A percentile compares a stretch with the other conserved stretches of the same genome.
phyloP scores from a whole-genome alignment of 1,140 invertebrate species.

The Samia ricini region DNA sequence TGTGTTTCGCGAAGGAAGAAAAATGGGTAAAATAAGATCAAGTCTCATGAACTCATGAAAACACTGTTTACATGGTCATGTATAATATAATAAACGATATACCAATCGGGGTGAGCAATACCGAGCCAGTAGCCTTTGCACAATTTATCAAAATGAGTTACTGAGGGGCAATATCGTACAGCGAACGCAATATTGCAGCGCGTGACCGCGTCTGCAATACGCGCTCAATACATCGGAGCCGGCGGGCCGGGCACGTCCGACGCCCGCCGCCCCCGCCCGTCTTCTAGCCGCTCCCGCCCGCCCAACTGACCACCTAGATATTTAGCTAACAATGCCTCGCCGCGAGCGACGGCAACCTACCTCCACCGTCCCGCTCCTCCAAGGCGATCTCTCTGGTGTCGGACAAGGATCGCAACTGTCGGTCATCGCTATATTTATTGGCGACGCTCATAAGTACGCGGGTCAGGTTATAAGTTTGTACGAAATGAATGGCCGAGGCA shows the following conservation, averaged over 20 bases:
- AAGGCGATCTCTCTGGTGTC: conserved; percentile 20
- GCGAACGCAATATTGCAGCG: conserved; percentile 77
- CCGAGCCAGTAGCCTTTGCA: conserved; percentile 63
- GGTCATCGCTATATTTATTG: conserved; percentile 78
- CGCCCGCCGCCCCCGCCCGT: conserved; percentile 45
- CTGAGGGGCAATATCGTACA: conserved; percentile 73
- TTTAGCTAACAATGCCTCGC: conserved; percentile 74
- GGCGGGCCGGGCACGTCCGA: conserved; percentile 73
- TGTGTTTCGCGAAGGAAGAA: neutral
- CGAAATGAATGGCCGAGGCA: conserved; percentile 73
- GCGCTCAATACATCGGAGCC: conserved; percentile 78
- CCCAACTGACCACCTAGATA: conserved; percentile 74
- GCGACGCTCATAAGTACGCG: conserved; percentile 78
- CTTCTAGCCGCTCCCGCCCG: conserved; percentile 49
- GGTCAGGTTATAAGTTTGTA: conserved; percentile 76
- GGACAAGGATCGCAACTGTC: conserved; percentile 60
- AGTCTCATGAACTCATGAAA: neutral
- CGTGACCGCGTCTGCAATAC: conserved; percentile 76
- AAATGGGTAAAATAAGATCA: neutral
- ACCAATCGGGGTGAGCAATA: neutral
- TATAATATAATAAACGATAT: neutral
- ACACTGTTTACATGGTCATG: neutral
- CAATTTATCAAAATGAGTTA: conserved; percentile 77
- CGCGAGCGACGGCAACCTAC: conserved; percentile 44
- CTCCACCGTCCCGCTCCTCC: conserved; percentile 52